Evolutionary conservation across 2,888 invertebrate species (phyloP).

Genomic region (Cantharis rustica): DNA sequence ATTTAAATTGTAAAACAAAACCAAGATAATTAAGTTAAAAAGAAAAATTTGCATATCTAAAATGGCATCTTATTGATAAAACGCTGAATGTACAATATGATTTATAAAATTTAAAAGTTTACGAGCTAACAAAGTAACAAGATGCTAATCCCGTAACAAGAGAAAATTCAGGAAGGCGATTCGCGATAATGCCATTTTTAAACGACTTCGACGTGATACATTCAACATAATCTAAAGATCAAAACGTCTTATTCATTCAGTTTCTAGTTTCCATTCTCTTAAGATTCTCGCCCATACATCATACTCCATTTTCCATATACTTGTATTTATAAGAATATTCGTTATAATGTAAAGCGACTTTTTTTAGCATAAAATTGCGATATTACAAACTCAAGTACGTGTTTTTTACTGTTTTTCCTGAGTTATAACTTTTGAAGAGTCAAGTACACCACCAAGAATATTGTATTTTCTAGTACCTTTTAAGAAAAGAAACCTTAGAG

Average conservation of each 20-base stretch:
- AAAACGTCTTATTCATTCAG: conserved; percentile 34
- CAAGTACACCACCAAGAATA: conserved; percentile 40
- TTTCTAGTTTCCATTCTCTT: conserved; percentile 37
- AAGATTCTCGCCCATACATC: conserved; percentile 33
- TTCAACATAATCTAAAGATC: conserved; percentile 38
- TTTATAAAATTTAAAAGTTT: conserved; percentile 37
- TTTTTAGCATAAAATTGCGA: conserved; percentile 41
- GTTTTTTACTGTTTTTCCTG: conserved; percentile 36
- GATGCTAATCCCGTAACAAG: conserved; percentile 32
- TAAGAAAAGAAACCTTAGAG: conserved; percentile 36
- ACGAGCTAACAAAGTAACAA: conserved; percentile 23
- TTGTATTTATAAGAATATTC: conserved; percentile 37
- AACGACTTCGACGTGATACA: conserved; percentile 42
- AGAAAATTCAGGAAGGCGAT: conserved; percentile 31
- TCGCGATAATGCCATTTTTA: conserved; percentile 40
- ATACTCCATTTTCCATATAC: conserved; percentile 36
- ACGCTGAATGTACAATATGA: conserved; percentile 26
- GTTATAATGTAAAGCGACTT: conserved; percentile 34
- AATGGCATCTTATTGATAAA: conserved; percentile 39
- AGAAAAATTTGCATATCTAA: conserved; percentile 40
- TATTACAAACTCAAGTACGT: conserved; percentile 35
- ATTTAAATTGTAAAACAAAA: conserved; percentile 17
- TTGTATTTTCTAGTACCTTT: conserved; percentile 39
- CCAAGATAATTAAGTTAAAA: conserved; percentile 12
- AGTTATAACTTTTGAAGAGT: conserved; percentile 37